These are phyloP conservation scores for Drosophila conformis DNA, from an alignment of 2,888 invertebrate species.

Conservation along the genomic window DNA sequence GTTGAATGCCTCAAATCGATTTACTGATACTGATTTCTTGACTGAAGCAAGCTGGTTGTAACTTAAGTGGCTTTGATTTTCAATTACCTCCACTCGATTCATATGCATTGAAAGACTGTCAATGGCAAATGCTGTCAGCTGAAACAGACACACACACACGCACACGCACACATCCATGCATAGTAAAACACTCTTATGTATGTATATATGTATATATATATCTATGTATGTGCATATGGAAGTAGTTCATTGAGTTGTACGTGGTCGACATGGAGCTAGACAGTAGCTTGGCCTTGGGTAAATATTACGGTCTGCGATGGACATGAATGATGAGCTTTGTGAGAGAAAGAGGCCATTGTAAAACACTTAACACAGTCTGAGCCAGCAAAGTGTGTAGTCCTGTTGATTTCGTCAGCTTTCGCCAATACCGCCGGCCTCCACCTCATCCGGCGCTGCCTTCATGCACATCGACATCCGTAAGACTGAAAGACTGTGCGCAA, in stretches of 20 bases:
- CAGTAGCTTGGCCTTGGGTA: conserved; percentile 60
- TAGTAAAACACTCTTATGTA: conserved; percentile 1
- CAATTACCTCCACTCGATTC: conserved; percentile 73
- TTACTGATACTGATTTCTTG: conserved; percentile 40
- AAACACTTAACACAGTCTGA: conserved; percentile 65
- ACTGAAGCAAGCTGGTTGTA: conserved; percentile 32
- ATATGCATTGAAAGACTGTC: conserved; percentile 65
- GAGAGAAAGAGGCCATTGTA: conserved; percentile 62
- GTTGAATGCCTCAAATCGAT: conserved; percentile 46
- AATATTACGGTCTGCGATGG: conserved; percentile 72
- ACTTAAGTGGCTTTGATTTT: conserved; percentile 69
- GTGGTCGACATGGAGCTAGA: conserved; percentile 44
- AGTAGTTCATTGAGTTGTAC: conserved; percentile 40
- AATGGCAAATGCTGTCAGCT: conserved; percentile 52
- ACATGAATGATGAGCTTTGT: conserved; percentile 77
- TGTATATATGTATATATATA: conserved; percentile 10
- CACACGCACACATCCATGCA: conserved; percentile 10
- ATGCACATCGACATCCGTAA: conserved; percentile 39
- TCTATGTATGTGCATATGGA: conserved; percentile 1
- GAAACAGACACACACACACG: conserved; percentile 22
- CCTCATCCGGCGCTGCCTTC: conserved; percentile 5
- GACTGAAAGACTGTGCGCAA: conserved; percentile 61
- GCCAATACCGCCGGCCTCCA: not conserved
- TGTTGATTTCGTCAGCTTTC: conserved; percentile 22
- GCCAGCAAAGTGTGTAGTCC: conserved; percentile 9